Conservation (phyloP, 2,113 vertebrate genomes). For the Melanerpes aurifrons region DNA sequence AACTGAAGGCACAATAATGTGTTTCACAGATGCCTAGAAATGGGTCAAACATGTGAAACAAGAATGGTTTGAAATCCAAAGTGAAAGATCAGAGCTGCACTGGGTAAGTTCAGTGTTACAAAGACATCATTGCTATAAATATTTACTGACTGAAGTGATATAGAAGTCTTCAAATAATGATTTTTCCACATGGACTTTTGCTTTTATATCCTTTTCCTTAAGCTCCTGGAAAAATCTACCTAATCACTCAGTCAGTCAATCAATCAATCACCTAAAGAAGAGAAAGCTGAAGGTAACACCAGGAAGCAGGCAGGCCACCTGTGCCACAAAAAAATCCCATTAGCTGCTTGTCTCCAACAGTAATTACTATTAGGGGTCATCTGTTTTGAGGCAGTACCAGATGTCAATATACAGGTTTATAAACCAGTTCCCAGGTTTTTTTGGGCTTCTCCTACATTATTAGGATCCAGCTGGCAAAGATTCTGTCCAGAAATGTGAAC, state of each 20-base stretch:
- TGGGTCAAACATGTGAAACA: slow-evolving; percentile 9
- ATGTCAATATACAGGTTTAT: background rate
- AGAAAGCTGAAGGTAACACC: background rate
- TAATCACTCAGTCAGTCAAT: background rate
- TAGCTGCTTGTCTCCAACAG: background rate
- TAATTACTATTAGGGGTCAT: background rate
- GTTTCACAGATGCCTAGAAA: slow-evolving; percentile 36
- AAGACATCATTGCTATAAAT: background rate
- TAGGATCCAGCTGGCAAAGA: background rate
- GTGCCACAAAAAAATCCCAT: slow-evolving; percentile 17
- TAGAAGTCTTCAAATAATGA: background rate
- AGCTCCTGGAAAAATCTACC: background rate
- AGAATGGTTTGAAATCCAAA: background rate
- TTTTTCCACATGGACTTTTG: background rate
- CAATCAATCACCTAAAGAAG: background rate
- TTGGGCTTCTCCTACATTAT: background rate
- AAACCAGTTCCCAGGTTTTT: background rate
- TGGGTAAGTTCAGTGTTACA: background rate
- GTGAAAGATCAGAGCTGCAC: background rate
- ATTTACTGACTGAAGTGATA: background rate
- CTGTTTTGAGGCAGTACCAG: background rate
- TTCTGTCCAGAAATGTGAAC: background rate
- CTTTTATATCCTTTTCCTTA: background rate
- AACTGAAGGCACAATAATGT: background rate
- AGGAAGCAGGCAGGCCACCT: background rate